Conservation (phyloP, 2,888 invertebrate species). For the Alloplasta piceator region DNA sequence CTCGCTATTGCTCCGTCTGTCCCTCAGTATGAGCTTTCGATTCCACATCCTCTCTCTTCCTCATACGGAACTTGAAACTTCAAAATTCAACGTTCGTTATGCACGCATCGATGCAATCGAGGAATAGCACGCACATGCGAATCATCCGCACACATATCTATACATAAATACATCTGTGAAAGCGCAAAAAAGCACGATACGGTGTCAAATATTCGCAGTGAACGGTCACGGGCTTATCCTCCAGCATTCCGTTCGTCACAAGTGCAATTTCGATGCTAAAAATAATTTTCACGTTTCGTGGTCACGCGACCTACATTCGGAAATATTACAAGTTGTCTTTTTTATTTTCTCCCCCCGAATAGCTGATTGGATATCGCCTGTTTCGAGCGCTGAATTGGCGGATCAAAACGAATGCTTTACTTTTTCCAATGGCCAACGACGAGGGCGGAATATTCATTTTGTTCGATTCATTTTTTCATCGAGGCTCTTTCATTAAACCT, state of each 20-base stretch:
- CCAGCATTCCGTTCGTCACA: constrained; percentile 13
- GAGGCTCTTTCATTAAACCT: neutral
- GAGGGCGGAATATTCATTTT: neutral
- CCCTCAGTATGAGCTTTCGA: constrained; percentile 12
- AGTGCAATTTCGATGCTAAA: constrained; percentile 28
- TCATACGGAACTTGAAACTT: constrained; percentile 42
- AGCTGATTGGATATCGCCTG: constrained; percentile 13
- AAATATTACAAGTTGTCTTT: constrained; percentile 7
- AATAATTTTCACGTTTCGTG: constrained; percentile 42
- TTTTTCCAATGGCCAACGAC: constrained; percentile 1
- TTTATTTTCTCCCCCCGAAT: neutral
- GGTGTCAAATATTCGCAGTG: constrained; percentile 27
- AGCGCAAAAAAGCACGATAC: neutral
- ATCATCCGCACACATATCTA: neutral
- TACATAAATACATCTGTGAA: neutral
- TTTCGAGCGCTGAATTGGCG: constrained; percentile 14
- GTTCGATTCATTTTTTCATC: neutral
- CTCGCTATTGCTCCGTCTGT: constrained; percentile 19
- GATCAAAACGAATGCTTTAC: constrained; percentile 2
- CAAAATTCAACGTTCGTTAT: constrained; percentile 65
- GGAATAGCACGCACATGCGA: constrained; percentile 21
- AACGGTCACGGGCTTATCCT: constrained; percentile 5
- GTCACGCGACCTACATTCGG: constrained; percentile 45
- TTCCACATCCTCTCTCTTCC: neutral
- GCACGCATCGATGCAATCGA: constrained; percentile 48